Conservation (phyloP, 64 coral and sea anemone species). For the Pocillopora verrucosa region DNA sequence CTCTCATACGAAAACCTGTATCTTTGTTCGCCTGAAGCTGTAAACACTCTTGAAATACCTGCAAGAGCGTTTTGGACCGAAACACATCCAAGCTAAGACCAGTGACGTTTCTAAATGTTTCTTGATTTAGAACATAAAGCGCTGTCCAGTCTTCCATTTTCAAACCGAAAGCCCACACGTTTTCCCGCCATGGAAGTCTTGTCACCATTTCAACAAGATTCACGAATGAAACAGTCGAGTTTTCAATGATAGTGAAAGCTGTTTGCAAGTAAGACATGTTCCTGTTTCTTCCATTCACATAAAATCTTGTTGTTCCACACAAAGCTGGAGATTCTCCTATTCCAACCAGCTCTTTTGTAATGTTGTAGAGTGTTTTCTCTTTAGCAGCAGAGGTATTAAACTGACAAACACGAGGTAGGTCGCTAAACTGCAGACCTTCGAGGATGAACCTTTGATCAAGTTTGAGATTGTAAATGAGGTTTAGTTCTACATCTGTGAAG, state of each 20-base stretch:
- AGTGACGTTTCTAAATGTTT: background rate
- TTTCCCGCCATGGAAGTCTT: constrained; percentile 42
- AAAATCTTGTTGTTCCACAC: constrained; percentile 38
- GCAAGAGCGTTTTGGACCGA: background rate
- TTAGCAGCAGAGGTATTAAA: constrained; percentile 9
- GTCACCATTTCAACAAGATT: constrained; percentile 24
- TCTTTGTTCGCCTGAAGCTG: background rate
- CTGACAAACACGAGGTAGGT: constrained; percentile 33
- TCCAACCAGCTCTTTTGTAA: constrained; percentile 30
- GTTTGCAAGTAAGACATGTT: constrained; percentile 12
- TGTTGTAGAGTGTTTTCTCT: background rate
- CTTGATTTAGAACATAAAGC: constrained; percentile 2
- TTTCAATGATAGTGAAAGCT: background rate
- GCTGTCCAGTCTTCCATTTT: constrained; percentile 39
- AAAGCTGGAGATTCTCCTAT: background rate
- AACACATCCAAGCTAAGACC: background rate
- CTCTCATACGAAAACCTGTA: background rate
- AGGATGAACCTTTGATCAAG: constrained; percentile 2
- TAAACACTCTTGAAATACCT: constrained; percentile 24
- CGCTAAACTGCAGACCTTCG: background rate
- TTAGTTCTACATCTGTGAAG: background rate
- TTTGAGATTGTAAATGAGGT: background rate
- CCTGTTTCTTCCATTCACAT: background rate
- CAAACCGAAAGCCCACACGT: constrained; percentile 24
- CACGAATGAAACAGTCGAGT: constrained; percentile 11